Evolutionary conservation across 2,797 vertebrate species (phyloP).

Genomic region (Petrocephalus sullivani): DNA sequence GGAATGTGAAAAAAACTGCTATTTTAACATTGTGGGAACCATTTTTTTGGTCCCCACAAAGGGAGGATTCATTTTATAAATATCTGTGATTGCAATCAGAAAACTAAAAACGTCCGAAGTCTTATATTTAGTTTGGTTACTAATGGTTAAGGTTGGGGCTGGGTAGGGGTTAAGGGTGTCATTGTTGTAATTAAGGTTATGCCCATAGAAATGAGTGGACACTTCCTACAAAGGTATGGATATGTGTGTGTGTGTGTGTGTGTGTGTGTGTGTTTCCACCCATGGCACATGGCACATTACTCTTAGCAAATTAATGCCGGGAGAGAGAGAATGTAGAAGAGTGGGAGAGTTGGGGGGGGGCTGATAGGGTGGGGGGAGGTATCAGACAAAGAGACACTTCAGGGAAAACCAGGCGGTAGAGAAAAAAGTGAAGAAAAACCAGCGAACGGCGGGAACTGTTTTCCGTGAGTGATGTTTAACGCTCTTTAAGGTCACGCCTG

Average conservation of each 20-base stretch:
- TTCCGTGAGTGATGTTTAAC: neutral
- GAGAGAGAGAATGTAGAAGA: constrained; percentile 2
- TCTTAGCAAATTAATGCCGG: neutral
- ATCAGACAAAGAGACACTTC: constrained; percentile 12
- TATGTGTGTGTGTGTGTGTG: neutral
- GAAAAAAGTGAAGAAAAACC: neutral
- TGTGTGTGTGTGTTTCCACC: neutral
- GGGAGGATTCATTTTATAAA: too few relatives aligned
- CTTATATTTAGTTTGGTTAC: too few relatives aligned
- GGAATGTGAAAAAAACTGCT: too few relatives aligned
- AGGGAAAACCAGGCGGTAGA: constrained; percentile 1
- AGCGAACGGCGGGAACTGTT: neutral
- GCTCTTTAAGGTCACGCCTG: neutral
- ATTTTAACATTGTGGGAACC: too few relatives aligned
- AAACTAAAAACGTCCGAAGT: too few relatives aligned
- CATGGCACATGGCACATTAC: neutral
- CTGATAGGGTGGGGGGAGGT: constrained; percentile 6
- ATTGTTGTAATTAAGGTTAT: too few relatives aligned
- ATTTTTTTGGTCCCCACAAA: too few relatives aligned
- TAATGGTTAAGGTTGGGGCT: too few relatives aligned
- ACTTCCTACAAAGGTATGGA: too few relatives aligned
- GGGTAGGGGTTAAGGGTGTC: neutral
- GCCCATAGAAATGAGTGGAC: too few relatives aligned
- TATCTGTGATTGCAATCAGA: too few relatives aligned
- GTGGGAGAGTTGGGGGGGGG: neutral